Conservation (phyloP, 2,113 vertebrate genomes). For the Nycticebus coucang region DNA sequence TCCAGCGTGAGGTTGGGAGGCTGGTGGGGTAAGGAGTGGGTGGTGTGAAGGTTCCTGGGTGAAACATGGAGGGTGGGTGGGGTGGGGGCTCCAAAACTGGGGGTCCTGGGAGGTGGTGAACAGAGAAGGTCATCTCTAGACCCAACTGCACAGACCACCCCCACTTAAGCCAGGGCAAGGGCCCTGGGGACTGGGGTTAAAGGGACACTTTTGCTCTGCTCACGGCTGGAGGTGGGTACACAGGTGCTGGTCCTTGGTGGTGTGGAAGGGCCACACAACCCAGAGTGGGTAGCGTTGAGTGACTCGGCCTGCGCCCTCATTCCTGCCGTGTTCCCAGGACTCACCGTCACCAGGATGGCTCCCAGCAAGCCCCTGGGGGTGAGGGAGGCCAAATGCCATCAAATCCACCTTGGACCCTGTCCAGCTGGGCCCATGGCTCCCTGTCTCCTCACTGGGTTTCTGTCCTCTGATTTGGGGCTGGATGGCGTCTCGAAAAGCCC, state of each 20-base stretch:
- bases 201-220: background rate
- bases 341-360: rapidly evolving
- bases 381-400: no score
- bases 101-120: background rate
- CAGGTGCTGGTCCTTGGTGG: background rate
- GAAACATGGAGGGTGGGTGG: no score
- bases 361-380: rapidly evolving
- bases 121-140: background rate
- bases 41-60: rapidly evolving
- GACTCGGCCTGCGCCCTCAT: rapidly evolving
- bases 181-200: background rate
- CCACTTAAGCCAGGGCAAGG: rapidly evolving
- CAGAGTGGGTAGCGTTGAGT: background rate
- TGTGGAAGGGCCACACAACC: background rate
- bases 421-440: rapidly evolving
- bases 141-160: rapidly evolving
- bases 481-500: background rate
- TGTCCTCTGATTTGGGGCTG: background rate
- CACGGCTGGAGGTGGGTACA: background rate
- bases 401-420: rapidly evolving
- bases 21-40: background rate
- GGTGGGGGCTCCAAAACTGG: background rate
- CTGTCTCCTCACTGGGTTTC: background rate
- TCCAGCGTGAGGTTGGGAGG: rapidly evolving
- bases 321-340: background rate